Conservation (phyloP, 2,113 vertebrate species). For the Dinomys branickii region DNA sequence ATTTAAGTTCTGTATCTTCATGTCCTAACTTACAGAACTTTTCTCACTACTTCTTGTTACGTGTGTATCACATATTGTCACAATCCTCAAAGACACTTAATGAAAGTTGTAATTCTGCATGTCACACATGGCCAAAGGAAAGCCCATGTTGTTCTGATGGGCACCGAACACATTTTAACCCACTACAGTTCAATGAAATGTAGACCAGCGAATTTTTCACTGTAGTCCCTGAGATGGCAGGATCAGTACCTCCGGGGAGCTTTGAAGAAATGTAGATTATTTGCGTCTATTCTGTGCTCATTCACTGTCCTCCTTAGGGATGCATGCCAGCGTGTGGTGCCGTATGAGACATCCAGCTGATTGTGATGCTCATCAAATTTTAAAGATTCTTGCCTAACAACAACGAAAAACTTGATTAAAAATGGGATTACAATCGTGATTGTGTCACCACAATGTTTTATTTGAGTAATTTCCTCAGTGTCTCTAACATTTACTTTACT, state of each 20-base stretch:
- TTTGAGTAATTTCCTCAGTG: background rate
- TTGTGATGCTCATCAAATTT: background rate
- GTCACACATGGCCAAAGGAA: background rate
- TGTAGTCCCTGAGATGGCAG: background rate
- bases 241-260: background rate
- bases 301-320: background rate
- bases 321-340: background rate
- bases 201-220: background rate
- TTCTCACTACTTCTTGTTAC: background rate
- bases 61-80: background rate
- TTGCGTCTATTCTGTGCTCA: background rate
- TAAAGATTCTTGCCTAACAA: background rate
- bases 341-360: background rate
- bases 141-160: background rate
- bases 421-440: background rate
- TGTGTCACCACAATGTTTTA: background rate
- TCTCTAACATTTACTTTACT: background rate
- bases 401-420: constrained; percentile 30
- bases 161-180: background rate
- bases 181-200: background rate
- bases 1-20: background rate
- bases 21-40: background rate
- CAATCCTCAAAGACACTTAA: background rate
- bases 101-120: background rate
- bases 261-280: background rate